Base-by-base conservation (phyloP, 1,140 invertebrate genomes). In the Propsilocerus akamusi region DNA sequence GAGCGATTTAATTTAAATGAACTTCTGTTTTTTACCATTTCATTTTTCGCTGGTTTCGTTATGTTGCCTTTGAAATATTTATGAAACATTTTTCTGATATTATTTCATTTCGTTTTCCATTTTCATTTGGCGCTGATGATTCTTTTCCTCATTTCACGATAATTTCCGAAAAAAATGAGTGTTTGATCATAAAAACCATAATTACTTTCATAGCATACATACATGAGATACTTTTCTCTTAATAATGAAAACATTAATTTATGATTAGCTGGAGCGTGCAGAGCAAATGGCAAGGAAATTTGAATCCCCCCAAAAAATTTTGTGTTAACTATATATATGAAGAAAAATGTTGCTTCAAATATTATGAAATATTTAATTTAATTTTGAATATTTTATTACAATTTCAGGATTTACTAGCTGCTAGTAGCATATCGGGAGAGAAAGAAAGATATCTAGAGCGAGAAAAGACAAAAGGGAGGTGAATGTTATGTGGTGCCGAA, bases 371-470 rank as follows among this genome's bases (percentile, higher is more conserved):
- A 41, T 41, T 41, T 41, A 41, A 41, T 41, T 41, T 41, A 41
- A 41, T 41, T 41, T 41, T 41, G 34, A 41, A 41, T 41, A 41
- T 41, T 41, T 41, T 41, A 41, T 41, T 41, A 41, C 34, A n/a
- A n/a, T n/a, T n/a, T n/a, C n/a, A n/a, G n/a, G n/a, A n/a, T n/a
- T n/a, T n/a, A n/a, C n/a, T n/a, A n/a, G n/a, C n/a, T n/a, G n/a
- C n/a, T n/a, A n/a, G n/a, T n/a, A n/a, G n/a, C n/a, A n/a, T n/a
- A n/a, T n/a, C n/a, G n/a, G n/a, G n/a, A n/a, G n/a, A n/a, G n/a
- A n/a, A n/a, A n/a, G n/a, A n/a, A n/a, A n/a, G n/a, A n/a, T n/a
- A n/a, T n/a, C n/a, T n/a, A n/a, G n/a, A n/a, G n/a, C n/a, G n/a
- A n/a, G n/a, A n/a, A n/a, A n/a, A n/a, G n/a, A n/a, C n/a, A n/a